These are phyloP conservation scores for Vultur gryphus DNA, from an alignment of 2,797 vertebrate genomes.

Conservation along the genomic window DNA sequence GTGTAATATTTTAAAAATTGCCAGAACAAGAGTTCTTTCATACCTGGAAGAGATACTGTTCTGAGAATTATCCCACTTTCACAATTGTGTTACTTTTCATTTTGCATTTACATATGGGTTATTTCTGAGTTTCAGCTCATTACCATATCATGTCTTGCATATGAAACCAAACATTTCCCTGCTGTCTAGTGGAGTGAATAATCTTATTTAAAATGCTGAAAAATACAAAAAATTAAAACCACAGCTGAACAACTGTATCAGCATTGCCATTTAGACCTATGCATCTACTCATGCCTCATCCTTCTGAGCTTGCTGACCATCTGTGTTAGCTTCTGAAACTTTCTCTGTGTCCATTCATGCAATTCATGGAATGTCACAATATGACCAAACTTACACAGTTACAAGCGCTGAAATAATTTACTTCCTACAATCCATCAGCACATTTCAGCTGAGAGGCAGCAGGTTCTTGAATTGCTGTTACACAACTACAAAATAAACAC, in stretches of 20 bases:
- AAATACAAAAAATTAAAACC: background rate
- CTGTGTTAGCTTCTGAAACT: background rate
- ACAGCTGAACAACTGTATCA: background rate
- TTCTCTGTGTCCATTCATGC: background rate
- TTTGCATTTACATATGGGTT: background rate
- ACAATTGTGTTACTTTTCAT: background rate
- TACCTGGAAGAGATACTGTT: background rate
- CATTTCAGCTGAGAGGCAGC: background rate
- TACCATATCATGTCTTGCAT: background rate
- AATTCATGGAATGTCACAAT: background rate
- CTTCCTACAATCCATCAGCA: background rate
- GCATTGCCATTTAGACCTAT: background rate
- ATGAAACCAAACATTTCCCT: background rate
- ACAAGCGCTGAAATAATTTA: background rate
- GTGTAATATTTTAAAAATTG: background rate
- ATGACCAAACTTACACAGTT: background rate
- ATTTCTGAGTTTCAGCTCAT: background rate
- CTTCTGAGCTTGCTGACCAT: background rate
- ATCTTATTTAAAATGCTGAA: background rate
- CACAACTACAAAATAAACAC: background rate
- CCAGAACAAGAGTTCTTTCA: background rate
- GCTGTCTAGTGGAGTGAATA: background rate
- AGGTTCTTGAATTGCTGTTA: background rate
- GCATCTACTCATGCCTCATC: background rate
- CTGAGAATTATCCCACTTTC: background rate